Evolutionary conservation across 1,140 invertebrate genomes (phyloP).

Genomic region (Himalopsyche phryganea): DNA sequence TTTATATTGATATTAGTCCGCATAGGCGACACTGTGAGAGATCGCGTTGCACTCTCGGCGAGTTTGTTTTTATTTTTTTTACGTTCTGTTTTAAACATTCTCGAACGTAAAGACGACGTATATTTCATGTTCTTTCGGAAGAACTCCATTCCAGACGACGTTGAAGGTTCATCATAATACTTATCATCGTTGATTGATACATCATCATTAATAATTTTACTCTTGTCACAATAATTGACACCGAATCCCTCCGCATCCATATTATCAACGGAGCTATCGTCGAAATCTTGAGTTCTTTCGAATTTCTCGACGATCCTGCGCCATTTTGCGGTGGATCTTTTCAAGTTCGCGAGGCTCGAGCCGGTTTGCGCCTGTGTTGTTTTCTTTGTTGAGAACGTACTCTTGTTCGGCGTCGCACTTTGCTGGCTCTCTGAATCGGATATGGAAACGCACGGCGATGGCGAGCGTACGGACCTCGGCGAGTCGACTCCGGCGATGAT

Average conservation of each 20-base stretch:
- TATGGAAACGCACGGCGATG: too few species aligned
- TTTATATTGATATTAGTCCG: neutral
- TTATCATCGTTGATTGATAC: too few species aligned
- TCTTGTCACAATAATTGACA: too few species aligned
- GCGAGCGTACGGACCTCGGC: too few species aligned
- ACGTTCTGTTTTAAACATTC: slow-evolving; percentile 7
- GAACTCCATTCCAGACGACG: slow-evolving; percentile 9
- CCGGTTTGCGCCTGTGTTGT: neutral
- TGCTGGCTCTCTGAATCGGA: neutral
- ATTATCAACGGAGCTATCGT: too few species aligned
- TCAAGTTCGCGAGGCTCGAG: neutral
- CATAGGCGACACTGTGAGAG: neutral
- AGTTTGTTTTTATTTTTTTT: neutral
- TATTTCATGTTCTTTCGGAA: slow-evolving; percentile 21
- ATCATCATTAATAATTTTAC: too few species aligned
- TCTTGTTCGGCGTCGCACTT: neutral
- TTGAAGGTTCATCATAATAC: too few species aligned
- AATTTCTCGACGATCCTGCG: slow-evolving; percentile 7
- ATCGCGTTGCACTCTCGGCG: neutral
- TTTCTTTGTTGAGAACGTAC: neutral
- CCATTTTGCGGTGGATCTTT: slow-evolving; percentile 9
- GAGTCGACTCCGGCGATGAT: too few species aligned
- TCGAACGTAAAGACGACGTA: slow-evolving; percentile 17
- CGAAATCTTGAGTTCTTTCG: neutral
- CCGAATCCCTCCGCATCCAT: too few species aligned